phyloP scores from a whole-genome alignment of 2,113 vertebrate species.

The Chionis minor region DNA sequence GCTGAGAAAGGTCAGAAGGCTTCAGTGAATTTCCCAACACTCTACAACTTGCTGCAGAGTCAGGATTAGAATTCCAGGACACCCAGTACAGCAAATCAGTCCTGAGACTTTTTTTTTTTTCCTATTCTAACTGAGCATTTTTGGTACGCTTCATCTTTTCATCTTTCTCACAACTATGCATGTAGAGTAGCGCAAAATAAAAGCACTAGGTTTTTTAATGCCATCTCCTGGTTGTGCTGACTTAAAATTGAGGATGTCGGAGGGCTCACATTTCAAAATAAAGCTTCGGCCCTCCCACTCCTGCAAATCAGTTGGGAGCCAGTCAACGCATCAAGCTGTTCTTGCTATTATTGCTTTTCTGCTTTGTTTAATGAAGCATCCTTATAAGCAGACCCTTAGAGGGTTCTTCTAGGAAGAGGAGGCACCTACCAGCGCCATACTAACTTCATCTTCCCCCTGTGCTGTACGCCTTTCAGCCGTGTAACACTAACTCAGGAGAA shows the following conservation, averaged over 20 bases:
- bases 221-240: not conserved
- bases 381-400: not conserved
- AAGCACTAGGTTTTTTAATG: not conserved
- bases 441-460: not conserved
- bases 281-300: not conserved
- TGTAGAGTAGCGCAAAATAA: rapidly evolving
- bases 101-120: not conserved
- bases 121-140: not conserved
- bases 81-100: not conserved
- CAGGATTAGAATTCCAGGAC: not conserved
- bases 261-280: not conserved
- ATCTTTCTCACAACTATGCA: not conserved
- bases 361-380: not conserved
- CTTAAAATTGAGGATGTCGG: not conserved
- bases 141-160: not conserved
- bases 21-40: not conserved
- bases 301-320: not conserved
- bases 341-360: not conserved
- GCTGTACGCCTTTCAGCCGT: not conserved
- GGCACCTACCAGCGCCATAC: not conserved
- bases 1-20: not conserved
- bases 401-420: not conserved
- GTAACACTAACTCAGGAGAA: not conserved
- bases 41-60: not conserved
- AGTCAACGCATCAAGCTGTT: not conserved